Base-by-base conservation (phyloP, 1,140 invertebrate genomes). In the Acromyrmex echinatior region DNA sequence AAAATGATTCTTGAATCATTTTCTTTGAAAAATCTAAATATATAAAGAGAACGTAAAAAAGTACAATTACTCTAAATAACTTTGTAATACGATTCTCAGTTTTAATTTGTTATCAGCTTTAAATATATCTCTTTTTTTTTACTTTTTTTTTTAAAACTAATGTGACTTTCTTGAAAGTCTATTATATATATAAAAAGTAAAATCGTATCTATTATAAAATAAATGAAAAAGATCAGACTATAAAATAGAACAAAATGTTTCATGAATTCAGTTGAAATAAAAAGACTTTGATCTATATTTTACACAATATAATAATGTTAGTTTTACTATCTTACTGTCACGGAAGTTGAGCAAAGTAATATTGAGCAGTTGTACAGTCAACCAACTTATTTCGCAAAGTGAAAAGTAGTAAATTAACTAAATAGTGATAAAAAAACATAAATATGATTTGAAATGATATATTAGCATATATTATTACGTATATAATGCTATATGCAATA, bases 331-430 rank as follows among this genome's bases (percentile, higher is more conserved):
- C 51, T 73, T 73, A 63, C 12, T 74, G 60, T 66, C 53, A 74
- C 65, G 18, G 60, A 62, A 60, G 60, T 90, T 90, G 89, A 90
- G 89, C 88, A 90, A 90, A 87, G 66, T 87, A 90, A 78, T 63
- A 85, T 90, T 90, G 89, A 90, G 89, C 88, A 90, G 85, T 79
- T 76, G 25, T 74, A 49, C 9, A 84, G 1, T 84, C 7, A 65
- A 84, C 28, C 49, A 84, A 82, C 45, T 58, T 60, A 16, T 65
- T 35, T 74, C 31, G 68, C 31, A 82, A 76, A 45, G 3, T 71
- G 6, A 51, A 82, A 73, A 76, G 10, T 14, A 39, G 5, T 82
- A 28, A 63, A 45, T 62, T n/a, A 7, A 62, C 10, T 35, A 53
- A 73, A 71, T 16, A 31, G 5, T 58, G 16, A 6, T 10, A 35